These are phyloP conservation scores for Tetraneura akinire DNA, from an alignment of 1,140 invertebrate species.

Conservation along the genomic window DNA sequence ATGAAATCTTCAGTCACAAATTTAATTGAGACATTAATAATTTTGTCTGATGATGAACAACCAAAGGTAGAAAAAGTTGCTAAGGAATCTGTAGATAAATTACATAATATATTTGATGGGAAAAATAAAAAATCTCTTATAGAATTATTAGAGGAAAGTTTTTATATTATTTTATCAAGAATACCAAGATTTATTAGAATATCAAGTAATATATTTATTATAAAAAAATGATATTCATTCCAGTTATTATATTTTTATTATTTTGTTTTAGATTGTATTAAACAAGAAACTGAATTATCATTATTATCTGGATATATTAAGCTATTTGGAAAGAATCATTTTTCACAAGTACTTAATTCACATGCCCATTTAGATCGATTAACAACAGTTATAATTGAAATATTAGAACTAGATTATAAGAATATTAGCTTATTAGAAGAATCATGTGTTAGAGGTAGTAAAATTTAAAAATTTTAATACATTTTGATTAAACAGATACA, in stretches of 20 bases:
- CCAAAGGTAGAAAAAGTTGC: constrained; percentile 43
- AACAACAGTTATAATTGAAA: constrained; percentile 54
- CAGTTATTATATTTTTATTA: not conserved
- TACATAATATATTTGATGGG: constrained; percentile 40
- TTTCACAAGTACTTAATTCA: constrained; percentile 62
- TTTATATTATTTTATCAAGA: constrained; percentile 46
- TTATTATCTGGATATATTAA: constrained; percentile 66
- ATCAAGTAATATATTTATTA: constrained; percentile 12
- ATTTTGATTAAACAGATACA: too few species aligned
- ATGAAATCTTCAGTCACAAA: constrained; percentile 52
- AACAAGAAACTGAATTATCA: constrained; percentile 56
- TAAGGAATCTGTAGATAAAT: constrained; percentile 4
- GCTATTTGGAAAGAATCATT: constrained; percentile 62
- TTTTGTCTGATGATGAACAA: constrained; percentile 54
- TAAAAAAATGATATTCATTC: too few species aligned
- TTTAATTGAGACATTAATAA: constrained; percentile 53
- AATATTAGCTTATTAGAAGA: constrained; percentile 63
- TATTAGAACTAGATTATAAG: constrained; percentile 55
- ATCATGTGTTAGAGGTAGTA: constrained; percentile 61
- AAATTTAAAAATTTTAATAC: not conserved
- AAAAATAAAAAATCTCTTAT: constrained; percentile 29
- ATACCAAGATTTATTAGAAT: constrained; percentile 28
- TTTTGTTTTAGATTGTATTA: constrained; percentile 27
- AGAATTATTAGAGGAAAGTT: constrained; percentile 52
- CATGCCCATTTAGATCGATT: constrained; percentile 62